These are phyloP conservation scores for Coremacera marginata DNA, from an alignment of 2,888 invertebrate genomes.

Conservation along the genomic window DNA sequence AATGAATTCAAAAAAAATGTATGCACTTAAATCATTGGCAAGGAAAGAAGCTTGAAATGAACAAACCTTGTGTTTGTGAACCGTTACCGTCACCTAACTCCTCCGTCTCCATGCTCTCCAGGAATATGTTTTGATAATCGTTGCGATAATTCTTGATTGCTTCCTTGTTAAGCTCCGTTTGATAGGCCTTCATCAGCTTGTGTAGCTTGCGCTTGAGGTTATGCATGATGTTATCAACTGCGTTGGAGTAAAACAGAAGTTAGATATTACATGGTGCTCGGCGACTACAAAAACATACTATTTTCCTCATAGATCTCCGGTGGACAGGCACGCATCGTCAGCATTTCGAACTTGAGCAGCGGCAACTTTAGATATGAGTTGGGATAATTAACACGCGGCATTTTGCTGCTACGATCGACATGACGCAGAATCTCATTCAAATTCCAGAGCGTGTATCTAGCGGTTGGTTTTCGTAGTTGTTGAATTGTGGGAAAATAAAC, in stretches of 20 bases:
- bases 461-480: too few relatives aligned
- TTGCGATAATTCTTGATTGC: conserved; percentile 44
- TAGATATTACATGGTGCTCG: too few relatives aligned
- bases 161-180: conserved; percentile 45
- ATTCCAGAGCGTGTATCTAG: conserved; percentile 61
- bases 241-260: too few relatives aligned
- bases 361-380: conserved; percentile 63
- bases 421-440: conserved; percentile 62
- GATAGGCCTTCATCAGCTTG: conserved; percentile 57
- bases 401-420: conserved; percentile 56
- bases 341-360: conserved; percentile 63
- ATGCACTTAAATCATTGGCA: too few relatives aligned
- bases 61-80: conserved; percentile 4
- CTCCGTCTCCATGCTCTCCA: conserved; percentile 49
- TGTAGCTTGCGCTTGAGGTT: conserved; percentile 57
- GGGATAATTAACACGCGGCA: conserved; percentile 58
- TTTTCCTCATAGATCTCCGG: conserved; percentile 63
- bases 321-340: conserved; percentile 59
- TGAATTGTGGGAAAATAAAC: too few relatives aligned
- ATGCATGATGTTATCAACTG: conserved; percentile 59
- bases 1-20: not conserved
- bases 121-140: conserved; percentile 57
- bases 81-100: conserved; percentile 48
- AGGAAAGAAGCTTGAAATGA: not conserved
- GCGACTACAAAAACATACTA: conserved; percentile 51